Percentiles rank a stretch among this genome's conserved stretches.
Conservation (phyloP, 1,140 invertebrate genomes). For the Philotrypesis tridentata region DNA sequence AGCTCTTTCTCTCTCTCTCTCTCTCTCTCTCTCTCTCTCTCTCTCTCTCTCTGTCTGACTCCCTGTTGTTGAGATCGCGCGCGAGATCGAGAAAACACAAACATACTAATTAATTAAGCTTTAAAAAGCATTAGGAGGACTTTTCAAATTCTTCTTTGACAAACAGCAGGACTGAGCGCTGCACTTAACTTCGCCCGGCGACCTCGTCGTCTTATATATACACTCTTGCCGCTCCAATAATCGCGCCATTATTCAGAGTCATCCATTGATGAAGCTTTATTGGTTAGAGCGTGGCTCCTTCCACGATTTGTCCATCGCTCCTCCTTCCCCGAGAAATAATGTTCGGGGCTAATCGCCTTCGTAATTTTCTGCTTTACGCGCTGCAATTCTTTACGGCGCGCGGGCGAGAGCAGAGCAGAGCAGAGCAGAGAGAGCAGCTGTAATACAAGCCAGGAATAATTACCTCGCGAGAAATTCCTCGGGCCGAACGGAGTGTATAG, state of each 20-base stretch:
- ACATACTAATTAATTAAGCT: neutral
- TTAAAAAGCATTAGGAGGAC: neutral
- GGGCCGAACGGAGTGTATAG: no score
- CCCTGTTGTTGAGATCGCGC: no score
- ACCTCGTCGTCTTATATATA: neutral
- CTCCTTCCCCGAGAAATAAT: neutral
- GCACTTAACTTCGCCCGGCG: neutral
- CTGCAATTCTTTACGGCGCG: no score
- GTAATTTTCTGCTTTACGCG: neutral
- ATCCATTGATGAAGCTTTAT: constrained; percentile 54
- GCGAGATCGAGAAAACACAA: neutral
- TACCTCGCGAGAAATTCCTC: neutral
- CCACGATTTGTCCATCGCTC: constrained; percentile 43
- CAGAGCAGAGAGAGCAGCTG: no score
- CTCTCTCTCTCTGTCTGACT: no score
- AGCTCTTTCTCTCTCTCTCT: no score
- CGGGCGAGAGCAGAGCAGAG: no score
- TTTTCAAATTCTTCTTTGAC: neutral
- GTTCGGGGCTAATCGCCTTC: neutral
- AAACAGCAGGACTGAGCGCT: no score
- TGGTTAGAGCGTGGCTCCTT: neutral
- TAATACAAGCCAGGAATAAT: neutral
- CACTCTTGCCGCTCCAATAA: neutral
- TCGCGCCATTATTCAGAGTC: constrained; percentile 54
- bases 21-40: no score